These are phyloP conservation scores for Mareca penelope DNA, from an alignment of 2,797 vertebrate genomes.

Conservation along the genomic window DNA sequence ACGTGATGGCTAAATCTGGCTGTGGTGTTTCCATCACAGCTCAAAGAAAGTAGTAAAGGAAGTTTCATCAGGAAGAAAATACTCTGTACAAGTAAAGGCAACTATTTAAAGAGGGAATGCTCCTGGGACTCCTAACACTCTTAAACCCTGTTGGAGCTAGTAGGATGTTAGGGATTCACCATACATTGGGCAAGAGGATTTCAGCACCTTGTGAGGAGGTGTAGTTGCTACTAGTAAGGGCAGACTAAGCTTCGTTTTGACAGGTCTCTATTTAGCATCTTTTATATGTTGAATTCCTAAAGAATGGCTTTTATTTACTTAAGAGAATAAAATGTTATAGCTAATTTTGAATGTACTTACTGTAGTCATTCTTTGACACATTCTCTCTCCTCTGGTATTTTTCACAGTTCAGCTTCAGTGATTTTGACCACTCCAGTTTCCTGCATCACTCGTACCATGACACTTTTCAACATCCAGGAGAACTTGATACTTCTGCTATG, in stretches of 20 bases:
- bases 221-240: background rate
- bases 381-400: conserved; percentile 1
- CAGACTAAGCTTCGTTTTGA: background rate
- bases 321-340: background rate
- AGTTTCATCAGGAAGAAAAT: background rate
- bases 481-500: background rate
- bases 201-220: background rate
- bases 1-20: background rate
- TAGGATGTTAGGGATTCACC: background rate
- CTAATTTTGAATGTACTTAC: conserved; percentile 7
- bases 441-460: background rate
- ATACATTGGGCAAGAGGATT: background rate
- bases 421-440: background rate
- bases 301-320: background rate
- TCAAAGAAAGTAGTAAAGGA: background rate
- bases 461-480: background rate
- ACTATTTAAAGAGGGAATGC: background rate
- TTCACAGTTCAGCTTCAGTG: background rate
- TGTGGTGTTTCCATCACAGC: background rate
- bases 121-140: background rate
- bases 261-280: background rate
- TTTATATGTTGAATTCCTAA: background rate
- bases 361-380: conserved; percentile 38
- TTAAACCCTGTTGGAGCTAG: background rate
- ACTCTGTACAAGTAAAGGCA: background rate